phyloP scores from a whole-genome alignment of 2,888 invertebrate genomes.

The Boloria euphrosyne region DNA sequence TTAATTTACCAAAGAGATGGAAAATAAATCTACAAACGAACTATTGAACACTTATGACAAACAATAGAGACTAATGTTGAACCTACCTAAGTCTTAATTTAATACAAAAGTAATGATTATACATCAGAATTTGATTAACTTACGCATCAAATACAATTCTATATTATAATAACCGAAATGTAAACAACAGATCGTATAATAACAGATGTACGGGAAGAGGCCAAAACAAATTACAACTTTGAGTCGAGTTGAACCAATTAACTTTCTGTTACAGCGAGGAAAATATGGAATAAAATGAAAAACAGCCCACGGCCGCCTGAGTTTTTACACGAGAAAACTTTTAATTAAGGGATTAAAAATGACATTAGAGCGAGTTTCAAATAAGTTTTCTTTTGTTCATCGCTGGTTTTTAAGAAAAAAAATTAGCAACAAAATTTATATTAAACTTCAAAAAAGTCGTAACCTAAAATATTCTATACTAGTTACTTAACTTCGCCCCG shows the following conservation, averaged over 20 bases:
- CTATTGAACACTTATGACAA: too few relatives aligned
- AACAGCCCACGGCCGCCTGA: slow-evolving; percentile 65
- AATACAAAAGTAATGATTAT: background rate
- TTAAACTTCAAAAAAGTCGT: slow-evolving; percentile 43
- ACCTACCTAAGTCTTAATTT: background rate
- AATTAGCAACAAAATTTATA: slow-evolving; percentile 46
- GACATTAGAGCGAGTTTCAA: slow-evolving; percentile 76
- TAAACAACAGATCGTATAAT: slow-evolving; percentile 64
- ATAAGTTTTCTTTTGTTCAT: slow-evolving; percentile 70
- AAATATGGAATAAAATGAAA: slow-evolving; percentile 80
- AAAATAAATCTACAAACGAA: too few relatives aligned
- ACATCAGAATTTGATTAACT: slow-evolving; percentile 1
- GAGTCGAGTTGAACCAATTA: slow-evolving; percentile 78
- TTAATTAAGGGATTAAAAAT: slow-evolving; percentile 82
- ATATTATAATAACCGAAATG: slow-evolving; percentile 32
- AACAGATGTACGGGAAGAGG: slow-evolving; percentile 69
- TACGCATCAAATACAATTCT: slow-evolving; percentile 23
- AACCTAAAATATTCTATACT: background rate
- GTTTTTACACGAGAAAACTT: slow-evolving; percentile 72
- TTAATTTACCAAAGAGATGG: too few relatives aligned
- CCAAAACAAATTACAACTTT: slow-evolving; percentile 79
- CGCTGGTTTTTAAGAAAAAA: slow-evolving; percentile 55
- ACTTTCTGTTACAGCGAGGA: slow-evolving; percentile 77
- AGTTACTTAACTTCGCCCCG: too few relatives aligned
- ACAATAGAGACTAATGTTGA: too few relatives aligned